Percentiles rank a stretch among this genome's conserved stretches.
These are phyloP conservation scores for Pyrochroa serraticornis DNA, from an alignment of 2,888 invertebrate genomes.

Conservation along the genomic window DNA sequence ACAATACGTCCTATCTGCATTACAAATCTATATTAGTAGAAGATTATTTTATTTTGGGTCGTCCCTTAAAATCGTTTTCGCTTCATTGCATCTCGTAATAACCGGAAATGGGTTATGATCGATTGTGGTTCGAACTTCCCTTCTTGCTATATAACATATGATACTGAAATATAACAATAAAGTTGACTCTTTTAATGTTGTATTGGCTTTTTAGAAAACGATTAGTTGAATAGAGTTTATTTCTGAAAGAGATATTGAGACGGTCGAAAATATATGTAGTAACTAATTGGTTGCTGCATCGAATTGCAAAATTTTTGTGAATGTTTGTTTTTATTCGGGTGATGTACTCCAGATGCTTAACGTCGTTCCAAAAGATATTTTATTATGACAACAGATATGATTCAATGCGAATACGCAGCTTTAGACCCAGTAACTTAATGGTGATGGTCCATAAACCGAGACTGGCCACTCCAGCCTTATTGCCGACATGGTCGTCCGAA, in stretches of 20 bases:
- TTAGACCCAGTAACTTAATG: constrained; percentile 29
- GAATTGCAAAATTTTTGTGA: constrained; percentile 15
- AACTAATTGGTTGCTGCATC: constrained; percentile 14
- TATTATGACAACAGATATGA: constrained; percentile 29
- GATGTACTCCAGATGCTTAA: constrained; percentile 15
- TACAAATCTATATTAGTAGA: constrained; percentile 25
- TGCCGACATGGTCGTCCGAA: constrained; percentile 29
- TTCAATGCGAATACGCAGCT: constrained; percentile 31
- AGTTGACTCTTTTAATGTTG: constrained; percentile 21
- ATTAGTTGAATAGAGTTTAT: constrained; percentile 14
- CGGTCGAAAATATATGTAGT: constrained; percentile 21
- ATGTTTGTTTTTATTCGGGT: constrained; percentile 26
- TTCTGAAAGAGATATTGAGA: too few relatives aligned
- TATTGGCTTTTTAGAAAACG: constrained; percentile 17
- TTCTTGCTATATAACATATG: constrained; percentile 23
- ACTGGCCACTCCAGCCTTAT: constrained; percentile 28
- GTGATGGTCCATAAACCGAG: constrained; percentile 33
- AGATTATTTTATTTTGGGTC: constrained; percentile 30
- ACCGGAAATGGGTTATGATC: constrained; percentile 32
- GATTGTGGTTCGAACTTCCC: constrained; percentile 26
- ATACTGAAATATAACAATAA: constrained; percentile 27
- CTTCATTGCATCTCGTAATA: constrained; percentile 30
- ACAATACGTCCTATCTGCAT: constrained; percentile 26
- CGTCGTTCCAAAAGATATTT: constrained; percentile 18
- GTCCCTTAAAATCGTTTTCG: constrained; percentile 26